Percentiles rank a stretch among this genome's conserved stretches.
Conservation (phyloP, 1,140 invertebrate species). For the Dendrolimus kikuchii region DNA sequence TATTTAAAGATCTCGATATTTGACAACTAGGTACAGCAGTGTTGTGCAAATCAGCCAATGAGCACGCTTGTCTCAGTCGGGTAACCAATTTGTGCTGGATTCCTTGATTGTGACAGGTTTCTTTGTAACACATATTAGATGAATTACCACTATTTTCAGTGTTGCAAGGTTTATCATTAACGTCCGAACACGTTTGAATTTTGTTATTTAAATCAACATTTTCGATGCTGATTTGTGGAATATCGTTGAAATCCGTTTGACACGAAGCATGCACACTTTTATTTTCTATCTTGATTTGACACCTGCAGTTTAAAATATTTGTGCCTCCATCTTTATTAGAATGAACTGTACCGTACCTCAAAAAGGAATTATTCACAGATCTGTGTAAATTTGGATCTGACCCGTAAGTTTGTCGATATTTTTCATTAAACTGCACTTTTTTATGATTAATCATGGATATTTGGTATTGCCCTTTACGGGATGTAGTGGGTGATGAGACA, state of each 20-base stretch:
- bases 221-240: slow-evolving; percentile 33
- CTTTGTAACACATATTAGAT: not conserved
- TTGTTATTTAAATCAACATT: slow-evolving; percentile 14
- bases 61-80: slow-evolving; percentile 42
- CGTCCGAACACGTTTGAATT: not conserved
- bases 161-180: too few relatives aligned
- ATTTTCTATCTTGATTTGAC: slow-evolving; percentile 8
- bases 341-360: slow-evolving; percentile 15
- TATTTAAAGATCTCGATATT: slow-evolving; percentile 40
- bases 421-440: slow-evolving; percentile 36
- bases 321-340: slow-evolving; percentile 7
- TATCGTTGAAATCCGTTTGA: slow-evolving; percentile 13
- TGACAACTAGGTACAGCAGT: slow-evolving; percentile 21
- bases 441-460: slow-evolving; percentile 49
- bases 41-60: slow-evolving; percentile 46
- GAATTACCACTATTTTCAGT: slow-evolving; percentile 9
- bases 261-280: not conserved
- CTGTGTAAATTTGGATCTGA: slow-evolving; percentile 51
- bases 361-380: slow-evolving; percentile 1
- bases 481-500: slow-evolving; percentile 36
- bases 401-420: slow-evolving; percentile 27
- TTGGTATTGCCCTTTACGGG: slow-evolving; percentile 48
- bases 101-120: slow-evolving; percentile 16
- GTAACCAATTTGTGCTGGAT: slow-evolving; percentile 44
- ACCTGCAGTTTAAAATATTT: slow-evolving; percentile 11